These are phyloP conservation scores for Pseudoips prasinana DNA, from an alignment of 2,888 invertebrate genomes.

Conservation along the genomic window DNA sequence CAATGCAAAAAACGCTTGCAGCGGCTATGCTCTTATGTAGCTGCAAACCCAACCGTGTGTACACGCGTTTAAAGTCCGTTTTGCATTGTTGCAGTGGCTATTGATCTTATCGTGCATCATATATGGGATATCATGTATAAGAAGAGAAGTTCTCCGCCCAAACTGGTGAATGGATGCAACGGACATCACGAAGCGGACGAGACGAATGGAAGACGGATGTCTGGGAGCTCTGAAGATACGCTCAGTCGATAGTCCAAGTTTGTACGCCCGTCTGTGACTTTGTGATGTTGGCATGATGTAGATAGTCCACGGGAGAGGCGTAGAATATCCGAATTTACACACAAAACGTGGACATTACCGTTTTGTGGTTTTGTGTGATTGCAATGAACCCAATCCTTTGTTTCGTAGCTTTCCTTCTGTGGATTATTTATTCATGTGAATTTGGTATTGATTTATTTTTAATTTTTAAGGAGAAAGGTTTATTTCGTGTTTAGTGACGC, in stretches of 20 bases:
- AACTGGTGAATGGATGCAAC: constrained; percentile 62
- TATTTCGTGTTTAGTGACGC: too few relatives aligned
- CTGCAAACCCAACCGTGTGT: constrained; percentile 47
- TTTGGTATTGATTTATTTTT: background rate
- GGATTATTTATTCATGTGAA: too few relatives aligned
- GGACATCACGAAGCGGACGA: constrained; percentile 61
- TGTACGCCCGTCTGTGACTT: constrained; percentile 17
- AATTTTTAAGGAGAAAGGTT: background rate
- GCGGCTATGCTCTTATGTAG: constrained; percentile 82
- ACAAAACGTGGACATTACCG: too few relatives aligned
- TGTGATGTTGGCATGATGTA: too few relatives aligned
- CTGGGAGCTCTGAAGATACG: constrained; percentile 75
- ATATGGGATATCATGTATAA: constrained; percentile 96
- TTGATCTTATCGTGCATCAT: constrained; percentile 99
- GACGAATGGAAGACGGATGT: constrained; percentile 57
- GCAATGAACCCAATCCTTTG: too few relatives aligned
- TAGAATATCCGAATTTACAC: too few relatives aligned
- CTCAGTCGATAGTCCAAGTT: constrained; percentile 70
- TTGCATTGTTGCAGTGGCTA: constrained; percentile 95
- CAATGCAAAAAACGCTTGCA: constrained; percentile 51
- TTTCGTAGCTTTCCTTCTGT: too few relatives aligned
- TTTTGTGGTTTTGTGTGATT: background rate
- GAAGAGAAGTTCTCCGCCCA: constrained; percentile 53
- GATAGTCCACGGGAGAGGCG: too few relatives aligned
- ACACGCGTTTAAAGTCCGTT: constrained; percentile 31